Percentiles rank a stretch among this genome's conserved stretches.
Conservation (phyloP, 2,888 invertebrate genomes). For the Vesta saturnalis region DNA sequence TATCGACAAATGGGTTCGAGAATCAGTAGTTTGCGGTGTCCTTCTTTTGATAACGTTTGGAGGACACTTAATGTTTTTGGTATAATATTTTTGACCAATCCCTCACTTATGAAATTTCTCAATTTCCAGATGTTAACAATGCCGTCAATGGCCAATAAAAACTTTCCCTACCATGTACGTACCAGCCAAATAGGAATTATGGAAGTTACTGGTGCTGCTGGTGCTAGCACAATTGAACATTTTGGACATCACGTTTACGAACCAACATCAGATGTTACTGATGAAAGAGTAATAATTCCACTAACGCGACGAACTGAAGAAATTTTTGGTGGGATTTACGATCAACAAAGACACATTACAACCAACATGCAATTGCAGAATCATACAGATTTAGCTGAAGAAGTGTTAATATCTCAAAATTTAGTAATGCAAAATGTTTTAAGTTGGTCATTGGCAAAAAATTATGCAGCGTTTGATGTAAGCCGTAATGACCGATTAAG, state of each 20-base stretch:
- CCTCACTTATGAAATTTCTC: background rate
- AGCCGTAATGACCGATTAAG: conserved; percentile 26
- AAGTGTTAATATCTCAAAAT: conserved; percentile 11
- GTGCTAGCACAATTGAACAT: conserved; percentile 66
- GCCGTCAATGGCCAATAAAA: conserved; percentile 86
- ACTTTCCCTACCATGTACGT: conserved; percentile 91
- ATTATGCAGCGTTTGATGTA: conserved; percentile 51
- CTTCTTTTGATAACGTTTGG: conserved; percentile 70
- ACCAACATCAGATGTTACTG: conserved; percentile 62
- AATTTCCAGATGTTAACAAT: conserved; percentile 77
- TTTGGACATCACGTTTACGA: conserved; percentile 74
- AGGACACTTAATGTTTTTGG: conserved; percentile 74
- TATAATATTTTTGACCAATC: conserved; percentile 53
- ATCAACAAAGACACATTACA: conserved; percentile 44
- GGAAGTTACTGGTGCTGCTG: conserved; percentile 66
- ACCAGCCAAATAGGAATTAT: conserved; percentile 83
- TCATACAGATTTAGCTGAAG: background rate
- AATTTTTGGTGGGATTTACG: conserved; percentile 62
- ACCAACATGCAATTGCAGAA: conserved; percentile 6
- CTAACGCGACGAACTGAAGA: conserved; percentile 72
- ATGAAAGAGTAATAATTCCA: conserved; percentile 72
- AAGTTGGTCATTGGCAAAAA: conserved; percentile 60
- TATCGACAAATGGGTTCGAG: conserved; percentile 83
- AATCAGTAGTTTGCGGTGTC: conserved; percentile 76
- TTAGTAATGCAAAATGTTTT: conserved; percentile 56